These are phyloP conservation scores for Microcebus tavaratra DNA, from an alignment of 2,113 vertebrate genomes.

Conservation along the genomic window DNA sequence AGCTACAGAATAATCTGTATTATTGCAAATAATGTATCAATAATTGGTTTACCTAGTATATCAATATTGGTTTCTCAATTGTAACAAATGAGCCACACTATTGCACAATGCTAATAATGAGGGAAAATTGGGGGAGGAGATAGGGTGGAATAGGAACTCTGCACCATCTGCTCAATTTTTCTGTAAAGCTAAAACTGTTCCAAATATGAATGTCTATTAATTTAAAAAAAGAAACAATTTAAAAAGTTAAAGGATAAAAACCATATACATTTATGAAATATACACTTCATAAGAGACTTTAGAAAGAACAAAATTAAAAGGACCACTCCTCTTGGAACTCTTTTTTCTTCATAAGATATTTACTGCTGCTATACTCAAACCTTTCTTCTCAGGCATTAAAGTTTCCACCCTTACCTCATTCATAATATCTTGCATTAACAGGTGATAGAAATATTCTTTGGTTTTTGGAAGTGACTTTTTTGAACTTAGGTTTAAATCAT, in stretches of 20 bases:
- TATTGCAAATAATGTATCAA: neutral
- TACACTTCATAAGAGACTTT: neutral
- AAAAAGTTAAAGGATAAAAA: neutral
- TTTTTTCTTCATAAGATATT: neutral
- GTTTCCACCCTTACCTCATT: neutral
- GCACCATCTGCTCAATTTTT: neutral
- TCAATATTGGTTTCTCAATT: neutral
- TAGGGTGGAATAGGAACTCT: neutral
- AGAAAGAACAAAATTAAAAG: neutral
- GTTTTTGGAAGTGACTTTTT: neutral
- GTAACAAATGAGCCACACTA: neutral
- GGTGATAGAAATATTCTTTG: neutral
- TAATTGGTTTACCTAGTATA: too few species aligned
- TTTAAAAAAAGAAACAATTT: neutral
- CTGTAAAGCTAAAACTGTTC: neutral
- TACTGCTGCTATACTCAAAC: neutral
- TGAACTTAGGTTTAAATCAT: neutral
- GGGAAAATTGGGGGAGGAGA: fast-evolving
- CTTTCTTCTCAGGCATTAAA: neutral
- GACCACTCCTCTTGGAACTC: neutral
- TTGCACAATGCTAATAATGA: neutral
- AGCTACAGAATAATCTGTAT: too few species aligned
- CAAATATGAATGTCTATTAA: neutral
- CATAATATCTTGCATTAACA: neutral
- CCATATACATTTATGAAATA: neutral